Base-by-base conservation (phyloP, 2,888 invertebrate species). In the Cryptocheilus praepositus region DNA sequence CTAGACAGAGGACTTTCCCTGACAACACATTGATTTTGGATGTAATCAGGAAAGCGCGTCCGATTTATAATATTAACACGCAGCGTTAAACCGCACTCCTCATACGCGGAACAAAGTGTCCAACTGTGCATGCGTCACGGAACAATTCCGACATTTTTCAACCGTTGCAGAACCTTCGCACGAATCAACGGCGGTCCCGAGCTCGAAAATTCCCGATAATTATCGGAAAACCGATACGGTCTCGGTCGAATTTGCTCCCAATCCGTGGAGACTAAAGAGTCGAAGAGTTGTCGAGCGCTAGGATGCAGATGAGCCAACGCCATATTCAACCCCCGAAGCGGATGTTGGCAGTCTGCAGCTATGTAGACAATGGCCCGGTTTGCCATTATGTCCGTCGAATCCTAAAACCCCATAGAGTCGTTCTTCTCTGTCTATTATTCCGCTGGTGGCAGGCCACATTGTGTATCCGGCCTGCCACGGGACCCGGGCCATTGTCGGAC, bases 331-430 rank as follows among this genome's bases (percentile, higher is more conserved):
- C 81, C 78, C 77, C 74, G 77, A 76, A 81, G 81, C 83, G 82
- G 83, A 83, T 82, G 83, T 83, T 83, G 80, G 81, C 78, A 79
- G 84, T 81, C 82, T 82, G 83, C 82, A 82, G 78, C 80, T 80
- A 82, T 77, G 80, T 70, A 81, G 81, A 83, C 81, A 18, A 18
- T 83, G 80, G 82, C 75, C 77, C 79, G 76, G 78, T 18, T 49
- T 77, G 77, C 80, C 83, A 84, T 85, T 83, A 83, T 84, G 83
- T 81, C 81, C 81, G 77, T 81, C 83, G 84, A 85, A 81, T 85
- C 82, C 83, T 79, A 82, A 83, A 85, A 82, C 78, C 84, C 82
- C 80, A 81, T 82, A 80, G 81, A 83, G 78, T 79, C 76, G 80
- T 84, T 82, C 79, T 80, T 78, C 82, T 81, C 76, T 78, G 80